Base-by-base conservation (phyloP, 2,113 vertebrate species). In the Brachyhypopomus occidentalis region DNA sequence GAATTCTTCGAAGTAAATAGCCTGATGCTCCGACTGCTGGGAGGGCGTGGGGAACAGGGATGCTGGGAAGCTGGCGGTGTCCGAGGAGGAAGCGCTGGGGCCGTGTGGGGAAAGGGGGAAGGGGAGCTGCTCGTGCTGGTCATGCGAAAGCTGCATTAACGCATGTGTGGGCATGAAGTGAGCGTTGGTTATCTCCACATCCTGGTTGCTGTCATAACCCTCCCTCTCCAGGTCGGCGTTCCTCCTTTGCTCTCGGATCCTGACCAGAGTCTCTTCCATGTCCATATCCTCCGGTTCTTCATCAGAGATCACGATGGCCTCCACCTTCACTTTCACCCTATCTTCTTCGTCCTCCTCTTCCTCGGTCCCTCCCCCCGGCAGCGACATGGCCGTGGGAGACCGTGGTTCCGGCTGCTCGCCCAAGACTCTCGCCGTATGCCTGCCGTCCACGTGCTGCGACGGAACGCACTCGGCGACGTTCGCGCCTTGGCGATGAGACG, bases 281-380 rank as follows among this genome's bases (percentile, higher is more conserved):
- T 86, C 87, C 48, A 89, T 89, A 20, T 86, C 87, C 41, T 88
- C 84, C 63, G 94, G 77, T 80, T 98, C 97, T 77, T 97, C 97
- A 0, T 98, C 97, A 0, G 97, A 98, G 86, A 98, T 98, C 23
- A 98, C 93, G 5, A 98, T 98, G 36, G 96, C 96, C 84, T 98
- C 96, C 72, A 96, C 94, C 85, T 98, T 97, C 9, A 98, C 91
- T 11, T 94, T 92, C 9, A 77, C 82, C 27, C 45, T 64, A 3
- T 89, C 84, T 12, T 83, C 86, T 5, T 86, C 67, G 5, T 75
- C 34, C 6, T 77, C 36, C 20, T 66, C 78, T 1, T 30, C 66
- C 58, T 56, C 83, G 4, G 56, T 73, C 48, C 55, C 60, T 36
- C 2, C 17, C 22, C 27, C 75, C 38, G 25, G 23, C 85, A 81